phyloP scores from a whole-genome alignment of 2,888 invertebrate species.

The Drosophila melanosoma region DNA sequence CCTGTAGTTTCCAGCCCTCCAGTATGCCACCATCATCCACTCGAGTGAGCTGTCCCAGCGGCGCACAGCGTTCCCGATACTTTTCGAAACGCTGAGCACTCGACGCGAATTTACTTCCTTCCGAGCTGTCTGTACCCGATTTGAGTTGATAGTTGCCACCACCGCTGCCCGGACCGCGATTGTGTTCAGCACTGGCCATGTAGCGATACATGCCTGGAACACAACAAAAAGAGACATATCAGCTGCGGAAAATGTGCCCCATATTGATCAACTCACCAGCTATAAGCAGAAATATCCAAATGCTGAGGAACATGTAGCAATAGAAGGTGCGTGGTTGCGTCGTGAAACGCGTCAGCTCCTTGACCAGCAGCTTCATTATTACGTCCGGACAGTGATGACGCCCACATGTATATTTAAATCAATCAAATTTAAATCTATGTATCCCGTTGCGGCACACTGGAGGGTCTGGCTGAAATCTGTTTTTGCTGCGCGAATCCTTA shows the following conservation, averaged over 20 bases:
- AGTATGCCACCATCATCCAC: conserved; percentile 89
- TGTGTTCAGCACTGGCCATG: conserved; percentile 86
- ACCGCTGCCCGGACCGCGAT: conserved; percentile 41
- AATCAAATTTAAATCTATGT: background rate
- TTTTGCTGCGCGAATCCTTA: background rate
- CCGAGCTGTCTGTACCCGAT: conserved; percentile 43
- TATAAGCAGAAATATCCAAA: conserved; percentile 92
- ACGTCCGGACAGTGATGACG: conserved; percentile 38
- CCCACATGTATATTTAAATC: conserved; percentile 11
- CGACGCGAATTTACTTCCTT: conserved; percentile 32
- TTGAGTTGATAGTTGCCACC: conserved; percentile 48
- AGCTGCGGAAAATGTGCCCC: background rate
- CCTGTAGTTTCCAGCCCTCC: conserved; percentile 85
- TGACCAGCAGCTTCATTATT: conserved; percentile 83
- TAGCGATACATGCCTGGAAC: conserved; percentile 91
- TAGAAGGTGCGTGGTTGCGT: conserved; percentile 92
- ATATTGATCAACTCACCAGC: conserved; percentile 86
- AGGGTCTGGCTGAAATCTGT: conserved; percentile 9
- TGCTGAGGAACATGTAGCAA: conserved; percentile 91
- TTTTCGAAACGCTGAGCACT: conserved; percentile 83
- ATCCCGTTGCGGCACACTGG: conserved; percentile 33
- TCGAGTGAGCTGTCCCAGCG: conserved; percentile 88
- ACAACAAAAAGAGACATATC: conserved; percentile 53
- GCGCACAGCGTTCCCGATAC: conserved; percentile 90
- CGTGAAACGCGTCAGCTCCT: conserved; percentile 87